Evolutionary conservation across 1,140 invertebrate species (phyloP).

Genomic region (Apis cerana): DNA sequence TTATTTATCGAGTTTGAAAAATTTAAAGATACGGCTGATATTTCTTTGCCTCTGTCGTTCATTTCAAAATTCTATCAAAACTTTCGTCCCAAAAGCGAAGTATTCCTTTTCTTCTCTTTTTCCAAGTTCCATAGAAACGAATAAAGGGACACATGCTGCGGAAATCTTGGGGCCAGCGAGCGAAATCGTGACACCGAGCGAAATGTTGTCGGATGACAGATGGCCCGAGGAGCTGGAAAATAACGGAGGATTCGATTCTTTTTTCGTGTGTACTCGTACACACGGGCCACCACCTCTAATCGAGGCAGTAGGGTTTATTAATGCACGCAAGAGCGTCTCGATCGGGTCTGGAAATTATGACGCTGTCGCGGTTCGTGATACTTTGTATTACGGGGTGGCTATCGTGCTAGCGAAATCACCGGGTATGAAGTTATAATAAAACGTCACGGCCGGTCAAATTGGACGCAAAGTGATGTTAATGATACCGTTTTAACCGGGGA

Average conservation of each 20-base stretch:
- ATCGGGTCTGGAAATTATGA: slow-evolving; percentile 45
- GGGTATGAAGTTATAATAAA: slow-evolving; percentile 26
- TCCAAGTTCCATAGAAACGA: background rate
- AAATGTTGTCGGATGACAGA: slow-evolving; percentile 1
- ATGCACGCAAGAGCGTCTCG: slow-evolving; percentile 36
- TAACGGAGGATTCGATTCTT: slow-evolving; percentile 28
- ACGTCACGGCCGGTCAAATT: slow-evolving; percentile 36
- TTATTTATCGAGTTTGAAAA: no score
- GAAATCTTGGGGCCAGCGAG: slow-evolving; percentile 23
- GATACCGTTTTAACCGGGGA: slow-evolving; percentile 21
- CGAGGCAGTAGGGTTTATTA: slow-evolving; percentile 11
- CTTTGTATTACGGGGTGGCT: slow-evolving; percentile 32
- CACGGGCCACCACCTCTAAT: no score
- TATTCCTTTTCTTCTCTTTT: no score
- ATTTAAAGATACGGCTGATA: no score
- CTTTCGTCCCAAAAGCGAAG: no score
- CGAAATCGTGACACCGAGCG: slow-evolving; percentile 1
- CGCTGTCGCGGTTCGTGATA: slow-evolving; percentile 30
- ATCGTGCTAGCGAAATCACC: slow-evolving; percentile 25
- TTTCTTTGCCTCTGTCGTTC: no score
- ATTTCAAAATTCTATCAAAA: no score
- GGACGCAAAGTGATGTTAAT: slow-evolving; percentile 42
- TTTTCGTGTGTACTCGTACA: background rate
- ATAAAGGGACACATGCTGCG: slow-evolving; percentile 7
- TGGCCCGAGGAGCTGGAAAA: background rate